Percentiles rank a stretch among this genome's conserved stretches.
Evolutionary conservation across 2,113 vertebrate genomes (phyloP).

Genomic region (Charina bottae): DNA sequence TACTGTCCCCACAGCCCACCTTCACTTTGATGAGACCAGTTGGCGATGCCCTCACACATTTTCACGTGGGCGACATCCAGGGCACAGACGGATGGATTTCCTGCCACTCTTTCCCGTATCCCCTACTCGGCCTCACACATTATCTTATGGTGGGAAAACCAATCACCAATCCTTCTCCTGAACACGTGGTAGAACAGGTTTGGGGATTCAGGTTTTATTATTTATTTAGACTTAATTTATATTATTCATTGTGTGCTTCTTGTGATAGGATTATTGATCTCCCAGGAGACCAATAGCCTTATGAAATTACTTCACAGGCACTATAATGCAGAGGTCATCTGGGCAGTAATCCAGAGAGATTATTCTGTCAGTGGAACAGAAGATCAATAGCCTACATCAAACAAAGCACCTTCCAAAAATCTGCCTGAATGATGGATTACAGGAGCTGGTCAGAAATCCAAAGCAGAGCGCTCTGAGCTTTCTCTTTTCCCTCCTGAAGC

Average conservation of each 20-base stretch:
- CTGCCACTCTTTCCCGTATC: background rate
- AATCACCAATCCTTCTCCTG: too few relatives aligned
- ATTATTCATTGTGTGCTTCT: background rate
- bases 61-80: background rate
- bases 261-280: background rate
- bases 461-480: background rate
- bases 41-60: too few relatives aligned
- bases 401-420: slow-evolving; percentile 1
- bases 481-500: background rate
- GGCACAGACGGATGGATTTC: background rate
- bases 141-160: background rate
- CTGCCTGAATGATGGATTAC: background rate
- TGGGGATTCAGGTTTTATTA: background rate
- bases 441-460: background rate
- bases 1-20: background rate
- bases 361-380: background rate
- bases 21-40: background rate
- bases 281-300: background rate
- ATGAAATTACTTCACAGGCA: background rate
- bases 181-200: background rate
- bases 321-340: background rate
- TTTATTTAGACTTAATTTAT: background rate
- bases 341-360: background rate
- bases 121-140: background rate
- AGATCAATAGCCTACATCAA: background rate